phyloP scores from a whole-genome alignment of 2,797 vertebrate species.

The Gobio occitaniae region DNA sequence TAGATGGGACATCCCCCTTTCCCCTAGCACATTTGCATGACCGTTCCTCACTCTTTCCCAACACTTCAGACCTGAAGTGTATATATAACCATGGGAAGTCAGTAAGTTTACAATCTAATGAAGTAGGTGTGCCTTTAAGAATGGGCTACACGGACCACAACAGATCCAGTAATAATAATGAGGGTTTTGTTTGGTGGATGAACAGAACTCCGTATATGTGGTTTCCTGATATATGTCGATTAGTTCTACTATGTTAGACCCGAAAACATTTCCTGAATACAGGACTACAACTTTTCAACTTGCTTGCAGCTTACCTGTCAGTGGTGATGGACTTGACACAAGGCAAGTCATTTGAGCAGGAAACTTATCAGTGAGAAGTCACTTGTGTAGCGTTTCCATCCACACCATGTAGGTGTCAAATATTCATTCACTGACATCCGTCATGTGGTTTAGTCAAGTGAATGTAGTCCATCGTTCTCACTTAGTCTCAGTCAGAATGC shows the following conservation, averaged over 20 bases:
- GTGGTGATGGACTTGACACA: background rate
- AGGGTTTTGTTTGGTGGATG: background rate
- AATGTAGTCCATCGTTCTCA: background rate
- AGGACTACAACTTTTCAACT: background rate
- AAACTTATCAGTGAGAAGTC: background rate
- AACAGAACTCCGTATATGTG: background rate
- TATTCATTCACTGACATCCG: background rate
- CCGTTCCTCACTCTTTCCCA: background rate
- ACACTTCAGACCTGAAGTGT: background rate
- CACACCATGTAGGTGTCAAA: background rate
- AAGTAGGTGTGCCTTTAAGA: constrained; percentile 34
- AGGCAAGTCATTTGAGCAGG: background rate
- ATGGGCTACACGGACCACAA: constrained; percentile 2
- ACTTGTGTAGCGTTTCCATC: background rate
- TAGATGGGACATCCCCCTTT: background rate
- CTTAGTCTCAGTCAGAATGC: background rate
- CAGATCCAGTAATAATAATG: background rate
- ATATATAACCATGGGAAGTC: background rate
- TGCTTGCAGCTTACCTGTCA: background rate
- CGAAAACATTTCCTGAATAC: background rate
- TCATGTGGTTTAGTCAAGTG: background rate
- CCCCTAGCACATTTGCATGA: background rate
- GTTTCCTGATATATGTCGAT: background rate
- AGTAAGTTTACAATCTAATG: constrained; percentile 40
- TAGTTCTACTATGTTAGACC: background rate